Evolutionary conservation across 2,888 invertebrate species (phyloP).

Genomic region (Aethes cnicana): DNA sequence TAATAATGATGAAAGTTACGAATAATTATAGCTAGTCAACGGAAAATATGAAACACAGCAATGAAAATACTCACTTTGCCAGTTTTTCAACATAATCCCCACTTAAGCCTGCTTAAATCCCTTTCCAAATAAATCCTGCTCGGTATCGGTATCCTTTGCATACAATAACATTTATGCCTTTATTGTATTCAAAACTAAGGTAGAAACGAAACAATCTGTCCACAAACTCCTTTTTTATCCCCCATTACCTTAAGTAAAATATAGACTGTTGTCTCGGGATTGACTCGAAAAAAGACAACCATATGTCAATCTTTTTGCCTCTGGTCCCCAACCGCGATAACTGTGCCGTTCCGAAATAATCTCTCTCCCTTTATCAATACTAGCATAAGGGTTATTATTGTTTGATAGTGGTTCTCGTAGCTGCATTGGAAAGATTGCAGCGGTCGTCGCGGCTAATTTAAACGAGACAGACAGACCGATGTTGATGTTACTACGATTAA

Average conservation of each 20-base stretch:
- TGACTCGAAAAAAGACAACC: conserved; percentile 52
- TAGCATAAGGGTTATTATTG: conserved; percentile 40
- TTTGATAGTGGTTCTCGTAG: background rate
- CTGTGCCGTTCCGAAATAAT: background rate
- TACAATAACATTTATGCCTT: conserved; percentile 23
- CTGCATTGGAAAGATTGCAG: background rate
- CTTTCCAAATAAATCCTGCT: background rate
- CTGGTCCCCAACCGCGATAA: conserved; percentile 31
- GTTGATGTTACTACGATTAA: conserved; percentile 38
- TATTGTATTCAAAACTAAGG: conserved; percentile 45
- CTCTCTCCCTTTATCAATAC: background rate
- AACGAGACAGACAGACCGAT: conserved; percentile 54
- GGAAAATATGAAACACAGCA: too few relatives aligned
- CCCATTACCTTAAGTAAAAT: conserved; percentile 54
- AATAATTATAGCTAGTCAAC: too few relatives aligned
- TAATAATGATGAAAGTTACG: too few relatives aligned
- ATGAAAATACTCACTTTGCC: too few relatives aligned
- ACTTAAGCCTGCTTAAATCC: too few relatives aligned
- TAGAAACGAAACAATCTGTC: conserved; percentile 41
- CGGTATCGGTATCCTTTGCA: conserved; percentile 12
- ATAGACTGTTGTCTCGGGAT: conserved; percentile 52
- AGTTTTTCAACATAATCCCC: too few relatives aligned
- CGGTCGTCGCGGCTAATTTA: conserved; percentile 64
- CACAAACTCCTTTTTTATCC: conserved; percentile 42
- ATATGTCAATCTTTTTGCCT: conserved; percentile 68